These are phyloP conservation scores for Apodemia arnacis DNA, from an alignment of 2,888 invertebrate species.

Conservation along the genomic window DNA sequence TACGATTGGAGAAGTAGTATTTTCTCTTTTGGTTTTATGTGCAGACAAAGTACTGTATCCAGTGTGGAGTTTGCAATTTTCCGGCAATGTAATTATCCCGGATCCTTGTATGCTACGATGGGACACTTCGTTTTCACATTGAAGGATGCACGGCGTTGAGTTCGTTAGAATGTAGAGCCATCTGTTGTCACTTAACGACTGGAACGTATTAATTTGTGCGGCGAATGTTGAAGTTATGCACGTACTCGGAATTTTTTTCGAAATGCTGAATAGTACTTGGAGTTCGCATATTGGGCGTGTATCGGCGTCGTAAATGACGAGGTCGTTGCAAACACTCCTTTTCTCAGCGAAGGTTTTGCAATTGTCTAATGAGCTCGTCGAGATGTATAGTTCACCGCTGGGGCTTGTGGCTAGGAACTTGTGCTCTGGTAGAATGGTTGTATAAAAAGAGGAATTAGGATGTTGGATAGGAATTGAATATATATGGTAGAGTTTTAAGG, in stretches of 20 bases:
- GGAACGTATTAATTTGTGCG: constrained; percentile 77
- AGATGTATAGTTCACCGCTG: background rate
- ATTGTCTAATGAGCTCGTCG: background rate
- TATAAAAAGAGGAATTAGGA: constrained; percentile 76
- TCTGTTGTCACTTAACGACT: constrained; percentile 57
- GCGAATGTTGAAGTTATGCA: constrained; percentile 73
- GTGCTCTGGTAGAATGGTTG: constrained; percentile 51
- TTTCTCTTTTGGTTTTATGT: constrained; percentile 50
- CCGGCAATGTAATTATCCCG: constrained; percentile 60
- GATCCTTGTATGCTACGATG: constrained; percentile 62
- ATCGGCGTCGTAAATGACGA: constrained; percentile 70
- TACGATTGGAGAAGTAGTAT: constrained; percentile 67
- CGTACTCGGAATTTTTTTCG: constrained; percentile 54
- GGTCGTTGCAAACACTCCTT: constrained; percentile 65
- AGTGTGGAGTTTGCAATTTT: constrained; percentile 73
- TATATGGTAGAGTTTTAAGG: constrained; percentile 80
- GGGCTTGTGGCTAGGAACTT: background rate
- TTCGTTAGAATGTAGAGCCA: constrained; percentile 73
- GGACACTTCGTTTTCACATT: constrained; percentile 58
- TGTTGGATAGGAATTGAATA: constrained; percentile 84
- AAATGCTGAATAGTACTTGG: constrained; percentile 47
- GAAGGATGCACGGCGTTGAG: constrained; percentile 56
- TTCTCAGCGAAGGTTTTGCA: constrained; percentile 1
- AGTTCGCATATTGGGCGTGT: constrained; percentile 74
- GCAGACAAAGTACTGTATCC: constrained; percentile 75